phyloP scores from a whole-genome alignment of 2,113 vertebrate species.

The cat (Felis catus) region DNA sequence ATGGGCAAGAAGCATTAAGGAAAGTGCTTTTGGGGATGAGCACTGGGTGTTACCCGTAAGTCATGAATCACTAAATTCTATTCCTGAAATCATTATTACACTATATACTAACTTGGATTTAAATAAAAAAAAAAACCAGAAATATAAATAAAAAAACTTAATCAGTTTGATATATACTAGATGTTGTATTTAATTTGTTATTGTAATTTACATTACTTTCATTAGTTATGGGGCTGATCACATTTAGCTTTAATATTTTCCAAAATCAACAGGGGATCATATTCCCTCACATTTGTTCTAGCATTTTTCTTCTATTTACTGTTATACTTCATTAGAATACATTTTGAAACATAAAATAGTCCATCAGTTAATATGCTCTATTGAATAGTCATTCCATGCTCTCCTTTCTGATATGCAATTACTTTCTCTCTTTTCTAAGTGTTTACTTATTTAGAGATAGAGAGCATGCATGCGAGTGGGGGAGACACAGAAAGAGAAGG shows the following conservation, averaged over 20 bases:
- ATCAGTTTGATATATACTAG: not conserved
- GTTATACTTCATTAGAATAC: not conserved
- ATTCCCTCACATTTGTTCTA: conserved; percentile 1
- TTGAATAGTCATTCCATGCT: not conserved
- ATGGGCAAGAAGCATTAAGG: no score
- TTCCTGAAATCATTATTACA: no score
- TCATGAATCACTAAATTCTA: no score
- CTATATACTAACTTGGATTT: no score
- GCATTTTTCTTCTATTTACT: not conserved
- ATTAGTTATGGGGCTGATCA: not conserved
- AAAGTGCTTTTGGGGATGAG: no score
- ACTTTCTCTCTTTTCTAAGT: no score
- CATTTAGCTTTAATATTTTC: not conserved
- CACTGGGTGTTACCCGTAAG: no score
- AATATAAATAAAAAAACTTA: not conserved
- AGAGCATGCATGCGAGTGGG: no score
- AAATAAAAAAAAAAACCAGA: not conserved
- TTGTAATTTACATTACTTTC: not conserved
- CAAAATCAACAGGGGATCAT: not conserved
- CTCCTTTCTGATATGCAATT: not conserved
- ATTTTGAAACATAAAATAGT: not conserved
- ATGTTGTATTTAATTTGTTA: not conserved
- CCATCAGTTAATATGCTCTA: not conserved
- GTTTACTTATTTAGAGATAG: no score
- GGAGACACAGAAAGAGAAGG: no score